phyloP scores from a whole-genome alignment of 2,888 invertebrate species.

The Lathronympha strigana region DNA sequence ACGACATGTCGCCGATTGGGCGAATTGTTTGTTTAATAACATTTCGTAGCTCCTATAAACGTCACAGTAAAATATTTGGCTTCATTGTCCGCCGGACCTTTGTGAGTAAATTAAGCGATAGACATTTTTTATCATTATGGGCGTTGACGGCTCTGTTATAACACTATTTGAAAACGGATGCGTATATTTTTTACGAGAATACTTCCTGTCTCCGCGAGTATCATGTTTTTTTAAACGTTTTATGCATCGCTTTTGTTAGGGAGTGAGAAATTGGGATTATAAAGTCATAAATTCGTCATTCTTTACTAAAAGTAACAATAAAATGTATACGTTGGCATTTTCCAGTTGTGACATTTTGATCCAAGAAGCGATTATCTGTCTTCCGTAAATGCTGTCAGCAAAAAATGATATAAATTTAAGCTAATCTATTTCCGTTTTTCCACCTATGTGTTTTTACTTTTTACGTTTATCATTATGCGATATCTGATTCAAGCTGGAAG shows the following conservation, averaged over 20 bases:
- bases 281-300: constrained; percentile 54
- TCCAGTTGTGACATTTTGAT: constrained; percentile 1
- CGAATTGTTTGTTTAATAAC: constrained; percentile 84
- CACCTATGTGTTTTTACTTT: constrained; percentile 13
- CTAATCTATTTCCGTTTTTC: constrained; percentile 21
- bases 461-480: constrained; percentile 28
- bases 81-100: constrained; percentile 68
- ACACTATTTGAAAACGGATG: constrained; percentile 73
- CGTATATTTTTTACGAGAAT: constrained; percentile 66
- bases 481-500: constrained; percentile 21
- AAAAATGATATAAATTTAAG: constrained; percentile 24
- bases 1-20: constrained; percentile 78
- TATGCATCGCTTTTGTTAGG: constrained; percentile 58
- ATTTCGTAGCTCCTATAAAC: constrained; percentile 75
- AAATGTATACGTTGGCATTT: constrained; percentile 12
- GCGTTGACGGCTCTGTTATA: constrained; percentile 59
- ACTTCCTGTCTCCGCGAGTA: constrained; percentile 69
- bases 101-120: constrained; percentile 73
- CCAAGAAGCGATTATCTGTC: constrained; percentile 8
- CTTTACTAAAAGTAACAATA: constrained; percentile 15
- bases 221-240: constrained; percentile 68
- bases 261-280: constrained; percentile 70
- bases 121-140: constrained; percentile 67
- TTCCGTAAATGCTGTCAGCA: constrained; percentile 9
- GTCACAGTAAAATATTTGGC: constrained; percentile 76